Evolutionary conservation across 2,113 vertebrate genomes (phyloP).

Genomic region (Solea senegalensis): DNA sequence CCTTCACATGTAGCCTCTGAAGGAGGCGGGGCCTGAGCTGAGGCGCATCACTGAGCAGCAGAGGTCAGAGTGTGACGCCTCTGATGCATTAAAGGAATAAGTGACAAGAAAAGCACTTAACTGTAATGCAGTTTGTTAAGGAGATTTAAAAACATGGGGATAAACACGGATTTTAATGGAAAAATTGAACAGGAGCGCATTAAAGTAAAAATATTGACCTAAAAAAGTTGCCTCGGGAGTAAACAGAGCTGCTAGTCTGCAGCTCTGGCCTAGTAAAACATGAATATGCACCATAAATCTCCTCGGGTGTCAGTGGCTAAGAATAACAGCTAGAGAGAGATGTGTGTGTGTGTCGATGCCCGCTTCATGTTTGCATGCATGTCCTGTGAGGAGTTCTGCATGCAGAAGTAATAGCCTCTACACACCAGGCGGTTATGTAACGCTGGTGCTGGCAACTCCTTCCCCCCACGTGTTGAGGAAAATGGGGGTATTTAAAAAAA

Average conservation of each 20-base stretch:
- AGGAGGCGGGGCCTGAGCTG: no score
- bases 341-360: not conserved
- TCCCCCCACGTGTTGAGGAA: constrained; percentile 27
- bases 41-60: no score
- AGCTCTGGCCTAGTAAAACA: constrained; percentile 8
- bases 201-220: not conserved
- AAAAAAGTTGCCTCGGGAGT: not conserved
- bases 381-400: constrained; percentile 42
- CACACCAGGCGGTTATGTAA: constrained; percentile 59
- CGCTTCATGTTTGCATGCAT: constrained; percentile 27
- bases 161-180: not conserved
- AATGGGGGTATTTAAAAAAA: constrained; percentile 50
- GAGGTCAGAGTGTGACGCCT: no score
- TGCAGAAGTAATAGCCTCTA: constrained; percentile 56
- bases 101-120: no score
- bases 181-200: not conserved
- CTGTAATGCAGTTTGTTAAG: not conserved
- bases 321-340: constrained; percentile 2
- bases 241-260: not conserved
- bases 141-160: not conserved
- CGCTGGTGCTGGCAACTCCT: constrained; percentile 12
- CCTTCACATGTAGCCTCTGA: no score
- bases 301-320: constrained; percentile 14
- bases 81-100: no score
- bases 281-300: not conserved